Conservation (phyloP, 2,888 invertebrate genomes). For the Ophioninae sp. region DNA sequence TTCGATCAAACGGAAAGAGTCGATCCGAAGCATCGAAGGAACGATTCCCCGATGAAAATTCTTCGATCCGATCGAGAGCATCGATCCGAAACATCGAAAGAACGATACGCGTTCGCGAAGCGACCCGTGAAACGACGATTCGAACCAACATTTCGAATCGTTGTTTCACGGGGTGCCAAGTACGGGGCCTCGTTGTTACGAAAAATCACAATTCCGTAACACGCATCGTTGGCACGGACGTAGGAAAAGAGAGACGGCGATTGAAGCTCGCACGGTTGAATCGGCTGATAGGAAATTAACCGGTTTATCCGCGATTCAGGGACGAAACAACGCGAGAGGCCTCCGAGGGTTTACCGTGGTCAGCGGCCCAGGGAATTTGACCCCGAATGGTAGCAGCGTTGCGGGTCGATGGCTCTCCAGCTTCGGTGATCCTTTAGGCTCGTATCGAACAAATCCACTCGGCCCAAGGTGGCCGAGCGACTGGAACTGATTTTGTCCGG, state of each 20-base stretch:
- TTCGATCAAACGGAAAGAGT: too few relatives aligned
- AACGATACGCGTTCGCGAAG: too few relatives aligned
- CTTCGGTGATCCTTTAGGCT: conserved; percentile 26
- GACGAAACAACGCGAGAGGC: conserved; percentile 75
- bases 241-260: neutral
- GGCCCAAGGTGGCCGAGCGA: conserved; percentile 47
- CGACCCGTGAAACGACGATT: too few relatives aligned
- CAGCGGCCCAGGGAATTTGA: conserved; percentile 45
- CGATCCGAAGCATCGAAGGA: too few relatives aligned
- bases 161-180: too few relatives aligned
- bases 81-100: too few relatives aligned
- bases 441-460: conserved; percentile 42
- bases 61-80: too few relatives aligned
- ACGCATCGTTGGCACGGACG: neutral
- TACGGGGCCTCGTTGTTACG: conserved; percentile 15
- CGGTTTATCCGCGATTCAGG: conserved; percentile 59
- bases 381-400: conserved; percentile 51
- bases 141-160: too few relatives aligned
- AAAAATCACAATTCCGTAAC: conserved; percentile 29
- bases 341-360: conserved; percentile 55
- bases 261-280: conserved; percentile 54
- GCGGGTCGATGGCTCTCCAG: conserved; percentile 41
- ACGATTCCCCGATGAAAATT: too few relatives aligned
- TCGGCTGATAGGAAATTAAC: conserved; percentile 63
- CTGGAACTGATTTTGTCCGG: too few relatives aligned